These are phyloP conservation scores for Tapera naevia DNA, from an alignment of 2,797 vertebrate genomes.

Conservation along the genomic window DNA sequence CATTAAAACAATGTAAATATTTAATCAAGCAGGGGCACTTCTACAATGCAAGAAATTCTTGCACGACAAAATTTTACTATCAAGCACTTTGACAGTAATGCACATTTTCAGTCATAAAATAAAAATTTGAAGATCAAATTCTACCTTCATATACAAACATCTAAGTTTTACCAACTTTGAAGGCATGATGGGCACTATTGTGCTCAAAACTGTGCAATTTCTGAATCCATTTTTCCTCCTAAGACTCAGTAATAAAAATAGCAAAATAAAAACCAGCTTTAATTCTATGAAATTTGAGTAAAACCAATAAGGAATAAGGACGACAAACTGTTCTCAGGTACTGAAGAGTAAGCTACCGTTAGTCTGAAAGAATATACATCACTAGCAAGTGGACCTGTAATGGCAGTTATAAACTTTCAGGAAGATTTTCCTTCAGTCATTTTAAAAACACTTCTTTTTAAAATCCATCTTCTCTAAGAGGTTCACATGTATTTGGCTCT, in stretches of 20 bases:
- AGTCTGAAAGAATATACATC: not conserved
- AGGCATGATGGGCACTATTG: not conserved
- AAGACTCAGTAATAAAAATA: not conserved
- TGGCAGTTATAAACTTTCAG: not conserved
- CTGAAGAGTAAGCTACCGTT: not conserved
- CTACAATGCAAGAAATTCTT: not conserved
- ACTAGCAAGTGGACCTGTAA: not conserved
- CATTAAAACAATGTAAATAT: not conserved
- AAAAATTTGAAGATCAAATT: not conserved
- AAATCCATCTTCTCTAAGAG: not conserved
- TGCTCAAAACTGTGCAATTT: not conserved
- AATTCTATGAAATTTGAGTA: not conserved
- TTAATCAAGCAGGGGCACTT: not conserved
- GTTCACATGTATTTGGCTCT: not conserved
- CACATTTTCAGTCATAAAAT: not conserved
- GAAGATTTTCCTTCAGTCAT: not conserved
- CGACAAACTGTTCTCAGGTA: not conserved
- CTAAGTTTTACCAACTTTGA: not conserved
- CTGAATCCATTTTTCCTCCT: not conserved
- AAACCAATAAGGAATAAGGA: not conserved
- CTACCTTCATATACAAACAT: not conserved
- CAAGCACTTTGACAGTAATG: not conserved
- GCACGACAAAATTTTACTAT: not conserved
- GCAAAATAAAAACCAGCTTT: not conserved
- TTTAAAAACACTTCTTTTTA: not conserved